phyloP scores from a whole-genome alignment of 23 tunicate genomes.

The Pegea sp. region DNA sequence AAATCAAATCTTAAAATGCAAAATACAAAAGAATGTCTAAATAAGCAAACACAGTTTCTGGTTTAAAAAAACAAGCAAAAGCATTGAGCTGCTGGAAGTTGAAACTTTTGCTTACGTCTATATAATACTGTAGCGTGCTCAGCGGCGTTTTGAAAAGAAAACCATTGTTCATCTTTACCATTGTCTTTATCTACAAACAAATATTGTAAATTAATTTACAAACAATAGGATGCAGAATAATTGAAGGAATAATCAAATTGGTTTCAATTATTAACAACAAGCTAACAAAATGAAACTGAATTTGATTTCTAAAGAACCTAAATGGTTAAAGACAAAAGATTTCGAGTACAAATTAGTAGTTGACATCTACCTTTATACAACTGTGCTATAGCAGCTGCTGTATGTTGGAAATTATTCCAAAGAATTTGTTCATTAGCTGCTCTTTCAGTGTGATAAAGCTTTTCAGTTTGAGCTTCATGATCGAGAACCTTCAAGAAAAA shows the following conservation, averaged over 20 bases:
- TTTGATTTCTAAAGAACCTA: neutral
- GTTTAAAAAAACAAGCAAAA: too few relatives aligned
- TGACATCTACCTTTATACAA: slow-evolving; percentile 37
- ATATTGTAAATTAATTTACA: neutral
- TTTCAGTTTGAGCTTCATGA: too few relatives aligned
- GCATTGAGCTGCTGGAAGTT: neutral
- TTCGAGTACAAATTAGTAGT: neutral
- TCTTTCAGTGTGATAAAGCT: too few relatives aligned
- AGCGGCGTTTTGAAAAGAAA: slow-evolving; percentile 64
- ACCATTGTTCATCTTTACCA: slow-evolving; percentile 64
- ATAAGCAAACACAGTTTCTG: too few relatives aligned
- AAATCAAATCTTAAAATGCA: too few relatives aligned
- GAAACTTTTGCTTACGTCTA: slow-evolving; percentile 21
- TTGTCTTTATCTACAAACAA: too few relatives aligned
- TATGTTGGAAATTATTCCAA: slow-evolving; percentile 50
- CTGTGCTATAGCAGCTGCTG: slow-evolving; percentile 85
- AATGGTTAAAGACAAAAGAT: neutral
- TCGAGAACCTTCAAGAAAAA: too few relatives aligned
- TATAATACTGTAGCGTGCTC: slow-evolving; percentile 50
- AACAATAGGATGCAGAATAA: too few relatives aligned
- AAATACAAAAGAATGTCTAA: too few relatives aligned
- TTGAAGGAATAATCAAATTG: too few relatives aligned
- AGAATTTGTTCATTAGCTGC: slow-evolving; percentile 77
- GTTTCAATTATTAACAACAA: too few relatives aligned
- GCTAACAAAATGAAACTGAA: neutral